A percentile compares a stretch with the other conserved stretches of the same genome.
Evolutionary conservation across 2,888 invertebrate genomes (phyloP).

Genomic region (Drosophila rellima): DNA sequence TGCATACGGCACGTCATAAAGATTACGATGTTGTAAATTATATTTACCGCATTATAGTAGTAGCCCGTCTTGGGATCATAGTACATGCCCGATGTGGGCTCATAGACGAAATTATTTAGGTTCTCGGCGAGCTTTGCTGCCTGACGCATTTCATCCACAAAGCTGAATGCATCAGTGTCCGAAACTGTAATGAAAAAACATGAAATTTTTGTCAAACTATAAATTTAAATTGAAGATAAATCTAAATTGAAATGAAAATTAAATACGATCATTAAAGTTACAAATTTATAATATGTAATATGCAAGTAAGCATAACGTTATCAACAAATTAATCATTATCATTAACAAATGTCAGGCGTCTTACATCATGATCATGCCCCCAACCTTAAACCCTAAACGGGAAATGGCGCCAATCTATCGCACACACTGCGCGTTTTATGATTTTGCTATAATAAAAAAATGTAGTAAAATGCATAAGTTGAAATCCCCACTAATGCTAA

Average conservation of each 20-base stretch:
- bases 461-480: constrained; percentile 1
- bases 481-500: background rate
- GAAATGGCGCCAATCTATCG: constrained; percentile 41
- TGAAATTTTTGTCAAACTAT: background rate
- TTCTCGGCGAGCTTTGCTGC: constrained; percentile 91
- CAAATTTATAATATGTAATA: background rate
- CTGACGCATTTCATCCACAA: constrained; percentile 91
- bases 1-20: constrained; percentile 60
- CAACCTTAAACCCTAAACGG: constrained; percentile 5
- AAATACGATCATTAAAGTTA: no score
- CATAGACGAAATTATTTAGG: constrained; percentile 93
- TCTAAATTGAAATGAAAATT: no score
- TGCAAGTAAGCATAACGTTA: constrained; percentile 7
- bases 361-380: constrained; percentile 24
- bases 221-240: no score
- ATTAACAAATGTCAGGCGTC: constrained; percentile 18
- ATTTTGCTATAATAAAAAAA: constrained; percentile 14
- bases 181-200: constrained; percentile 49
- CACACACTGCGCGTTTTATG: constrained; percentile 25
- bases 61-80: constrained; percentile 95
- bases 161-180: constrained; percentile 80
- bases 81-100: constrained; percentile 94
- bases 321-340: constrained; percentile 5
- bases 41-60: constrained; percentile 94
- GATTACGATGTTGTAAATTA: constrained; percentile 59